Percentiles rank a stretch among this genome's conserved stretches.
phyloP scores from a whole-genome alignment of 1,140 invertebrate species.

The Watersipora subatra region DNA sequence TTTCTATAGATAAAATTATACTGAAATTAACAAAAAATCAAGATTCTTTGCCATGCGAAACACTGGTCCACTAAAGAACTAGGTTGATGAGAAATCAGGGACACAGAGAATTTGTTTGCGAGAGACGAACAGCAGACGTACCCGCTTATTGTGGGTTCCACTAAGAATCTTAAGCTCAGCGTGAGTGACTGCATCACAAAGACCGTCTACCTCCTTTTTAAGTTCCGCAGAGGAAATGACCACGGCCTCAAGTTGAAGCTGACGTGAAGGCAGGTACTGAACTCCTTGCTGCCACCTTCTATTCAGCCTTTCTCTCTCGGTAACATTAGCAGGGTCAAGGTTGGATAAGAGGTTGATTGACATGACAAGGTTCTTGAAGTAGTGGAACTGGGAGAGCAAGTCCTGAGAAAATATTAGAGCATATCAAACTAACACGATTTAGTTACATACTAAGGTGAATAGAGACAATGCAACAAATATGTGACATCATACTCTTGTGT shows the following conservation, averaged over 20 bases:
- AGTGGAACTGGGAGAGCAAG: too few relatives aligned
- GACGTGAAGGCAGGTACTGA: not conserved
- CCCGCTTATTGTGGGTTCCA: not conserved
- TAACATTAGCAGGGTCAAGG: not conserved
- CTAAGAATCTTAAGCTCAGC: not conserved
- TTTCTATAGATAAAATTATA: not conserved
- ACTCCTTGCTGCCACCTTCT: not conserved
- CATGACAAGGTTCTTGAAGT: too few relatives aligned
- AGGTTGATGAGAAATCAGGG: too few relatives aligned
- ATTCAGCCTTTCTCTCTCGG: not conserved
- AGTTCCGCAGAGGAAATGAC: not conserved
- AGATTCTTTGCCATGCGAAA: not conserved
- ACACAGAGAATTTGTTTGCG: too few relatives aligned
- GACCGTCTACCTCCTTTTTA: not conserved
- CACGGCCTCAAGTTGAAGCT: not conserved
- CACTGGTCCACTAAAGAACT: too few relatives aligned
- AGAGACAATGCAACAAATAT: too few relatives aligned
- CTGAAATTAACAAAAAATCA: not conserved
- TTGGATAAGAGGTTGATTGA: too few relatives aligned
- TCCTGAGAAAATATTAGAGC: too few relatives aligned
- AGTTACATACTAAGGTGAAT: too few relatives aligned
- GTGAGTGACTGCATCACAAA: not conserved
- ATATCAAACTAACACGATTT: too few relatives aligned
- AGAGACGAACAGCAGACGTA: not conserved
- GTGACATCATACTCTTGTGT: too few relatives aligned